These are phyloP conservation scores for Silurus asotus DNA, from an alignment of 2,113 vertebrate species.

Conservation along the genomic window DNA sequence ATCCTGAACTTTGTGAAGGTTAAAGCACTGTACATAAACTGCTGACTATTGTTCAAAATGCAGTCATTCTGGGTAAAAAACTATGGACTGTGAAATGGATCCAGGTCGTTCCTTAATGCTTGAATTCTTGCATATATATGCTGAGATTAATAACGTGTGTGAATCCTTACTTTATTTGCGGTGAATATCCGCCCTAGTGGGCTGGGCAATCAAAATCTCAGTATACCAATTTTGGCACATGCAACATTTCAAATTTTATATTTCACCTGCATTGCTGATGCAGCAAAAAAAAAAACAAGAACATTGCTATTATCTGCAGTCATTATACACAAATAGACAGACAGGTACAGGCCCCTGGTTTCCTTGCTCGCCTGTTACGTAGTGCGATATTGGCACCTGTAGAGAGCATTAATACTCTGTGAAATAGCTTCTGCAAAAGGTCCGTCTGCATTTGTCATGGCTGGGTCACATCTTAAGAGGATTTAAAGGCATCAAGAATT, in stretches of 20 bases:
- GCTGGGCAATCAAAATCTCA: not conserved
- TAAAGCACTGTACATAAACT: not conserved
- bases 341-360: not conserved
- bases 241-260: not conserved
- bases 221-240: not conserved
- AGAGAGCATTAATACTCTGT: conserved; percentile 10
- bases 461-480: not conserved
- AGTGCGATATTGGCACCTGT: not conserved
- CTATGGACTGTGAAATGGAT: not conserved
- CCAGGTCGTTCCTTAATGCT: not conserved
- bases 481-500: conserved; percentile 16
- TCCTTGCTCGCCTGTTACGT: not conserved
- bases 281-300: not conserved
- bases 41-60: not conserved
- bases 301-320: conserved; percentile 13
- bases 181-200: not conserved
- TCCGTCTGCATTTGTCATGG: conserved; percentile 16
- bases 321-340: not conserved
- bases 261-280: conserved; percentile 24
- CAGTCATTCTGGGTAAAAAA: not conserved
- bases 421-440: not conserved
- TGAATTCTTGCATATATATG: not conserved
- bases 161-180: not conserved
- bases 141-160: not conserved
- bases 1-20: not conserved